Evolutionary conservation across 2,797 vertebrate genomes (phyloP), one percentile per base, ranked within the genome.

Genomic region (Bradypodion pumilum): DNA sequence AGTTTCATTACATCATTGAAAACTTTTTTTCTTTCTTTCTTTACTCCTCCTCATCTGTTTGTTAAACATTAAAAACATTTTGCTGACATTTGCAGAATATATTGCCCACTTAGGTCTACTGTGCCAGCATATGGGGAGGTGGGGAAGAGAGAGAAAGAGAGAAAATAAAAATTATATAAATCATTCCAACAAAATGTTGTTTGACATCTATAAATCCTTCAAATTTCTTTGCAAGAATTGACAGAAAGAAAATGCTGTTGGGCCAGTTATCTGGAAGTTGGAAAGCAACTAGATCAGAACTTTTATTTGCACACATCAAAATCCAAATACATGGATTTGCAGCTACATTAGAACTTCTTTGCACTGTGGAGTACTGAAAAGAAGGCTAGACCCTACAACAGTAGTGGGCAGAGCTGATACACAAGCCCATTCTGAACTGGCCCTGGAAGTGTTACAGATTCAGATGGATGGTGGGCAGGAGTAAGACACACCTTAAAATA

Each of bases 1-100:
- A 97, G 92, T 97, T 97, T 97, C 94, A 96, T 95, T 97, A 95
- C 94, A 96, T 95, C 89, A 88, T 89, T 86, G 94, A 94, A 93
- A 90, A 70, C 25, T 96, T 93, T 82, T 59, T 62, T 52, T 56
- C 29, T 37, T 37, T 37, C 37, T 27, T 29, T 63, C 29, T 63
- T 23, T 60, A 25, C 6, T 1, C 23, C 25, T 60, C 96, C 96
- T 93, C 94, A 82, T 92, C 94, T 96, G 88, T 92, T 94, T 91
- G 85, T 91, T 92, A 92, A 80, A 91, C 91, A 92, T 94, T 91
- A 90, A 94, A 95, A 94, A 89, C 93, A 74, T 88, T 75, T 74
- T 49, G 32, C 63, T 94, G 85, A 86, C 66, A 91, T 83, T 65
- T 86, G 66, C 89, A 87, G 88, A 92, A 87, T 29, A 59, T 13